Percentiles rank a stretch among this genome's conserved stretches.
phyloP scores from a whole-genome alignment of 1,140 invertebrate genomes.

The Leptinotarsa undecemlineata region DNA sequence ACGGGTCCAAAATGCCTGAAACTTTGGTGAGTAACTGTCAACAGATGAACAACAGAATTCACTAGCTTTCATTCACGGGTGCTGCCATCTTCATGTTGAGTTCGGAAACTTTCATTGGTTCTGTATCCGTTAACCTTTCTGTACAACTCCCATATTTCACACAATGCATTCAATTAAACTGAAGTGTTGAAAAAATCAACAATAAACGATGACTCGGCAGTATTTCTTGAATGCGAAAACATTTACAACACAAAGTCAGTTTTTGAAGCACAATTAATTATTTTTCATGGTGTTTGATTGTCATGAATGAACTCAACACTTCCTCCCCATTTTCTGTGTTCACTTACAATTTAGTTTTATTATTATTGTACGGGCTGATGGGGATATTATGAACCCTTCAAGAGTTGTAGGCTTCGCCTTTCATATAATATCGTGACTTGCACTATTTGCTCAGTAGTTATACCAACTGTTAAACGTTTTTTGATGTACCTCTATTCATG shows the following conservation, averaged over 20 bases:
- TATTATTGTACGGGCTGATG: conserved; percentile 36
- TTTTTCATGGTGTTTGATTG: conserved; percentile 51
- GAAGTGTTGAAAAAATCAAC: conserved; percentile 41
- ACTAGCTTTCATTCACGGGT: too few relatives aligned
- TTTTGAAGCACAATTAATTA: conserved; percentile 52
- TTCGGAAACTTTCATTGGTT: background rate
- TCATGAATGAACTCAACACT: conserved; percentile 46
- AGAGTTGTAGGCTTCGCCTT: conserved; percentile 39
- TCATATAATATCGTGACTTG: conserved; percentile 37
- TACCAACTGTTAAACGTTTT: conserved; percentile 35
- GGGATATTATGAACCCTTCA: conserved; percentile 46
- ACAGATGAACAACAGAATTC: too few relatives aligned
- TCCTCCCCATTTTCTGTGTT: conserved; percentile 44
- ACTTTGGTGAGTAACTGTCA: too few relatives aligned
- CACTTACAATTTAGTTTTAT: conserved; percentile 30
- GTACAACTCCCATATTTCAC: background rate
- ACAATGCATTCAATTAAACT: conserved; percentile 2
- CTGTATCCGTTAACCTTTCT: background rate
- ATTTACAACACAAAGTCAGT: conserved; percentile 45
- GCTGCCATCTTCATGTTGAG: too few relatives aligned
- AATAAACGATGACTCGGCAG: conserved; percentile 40
- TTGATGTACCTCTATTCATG: conserved; percentile 16
- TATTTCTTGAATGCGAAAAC: conserved; percentile 43
- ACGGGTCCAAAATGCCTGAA: too few relatives aligned
- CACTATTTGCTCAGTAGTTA: conserved; percentile 26